phyloP scores from a whole-genome alignment of 2,113 vertebrate species.

The Dascyllus trimaculatus region DNA sequence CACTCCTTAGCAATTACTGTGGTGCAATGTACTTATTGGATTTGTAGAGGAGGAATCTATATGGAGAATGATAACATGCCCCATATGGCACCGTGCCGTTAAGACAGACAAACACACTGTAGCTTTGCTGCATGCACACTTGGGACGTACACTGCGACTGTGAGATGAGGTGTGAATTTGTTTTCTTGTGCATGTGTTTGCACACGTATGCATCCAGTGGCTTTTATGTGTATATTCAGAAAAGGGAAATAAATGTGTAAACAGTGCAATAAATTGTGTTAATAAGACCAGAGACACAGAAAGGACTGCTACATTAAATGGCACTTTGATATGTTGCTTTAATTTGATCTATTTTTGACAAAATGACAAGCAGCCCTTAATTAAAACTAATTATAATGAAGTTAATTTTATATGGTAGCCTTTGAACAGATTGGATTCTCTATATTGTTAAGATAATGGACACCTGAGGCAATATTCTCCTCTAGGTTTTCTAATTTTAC shows the following conservation, averaged over 20 bases:
- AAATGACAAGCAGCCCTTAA: slow-evolving; percentile 5
- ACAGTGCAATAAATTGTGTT: slow-evolving; percentile 44
- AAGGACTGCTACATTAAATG: background rate
- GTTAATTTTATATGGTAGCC: background rate
- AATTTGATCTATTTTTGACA: slow-evolving; percentile 31
- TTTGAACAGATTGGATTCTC: slow-evolving; percentile 5
- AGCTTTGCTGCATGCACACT: slow-evolving; percentile 25
- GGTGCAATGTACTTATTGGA: slow-evolving; percentile 63
- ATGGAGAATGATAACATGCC: slow-evolving; percentile 56
- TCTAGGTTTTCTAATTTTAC: slow-evolving; percentile 10
- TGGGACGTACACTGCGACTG: slow-evolving; percentile 25
- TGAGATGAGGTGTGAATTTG: slow-evolving; percentile 50
- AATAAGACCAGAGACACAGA: slow-evolving; percentile 32
- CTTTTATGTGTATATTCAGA: slow-evolving; percentile 22
- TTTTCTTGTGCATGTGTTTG: slow-evolving; percentile 33
- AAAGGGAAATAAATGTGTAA: slow-evolving; percentile 33
- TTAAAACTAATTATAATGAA: slow-evolving; percentile 17
- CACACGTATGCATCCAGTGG: slow-evolving; percentile 21
- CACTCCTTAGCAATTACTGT: slow-evolving; percentile 77
- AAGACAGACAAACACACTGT: slow-evolving; percentile 29
- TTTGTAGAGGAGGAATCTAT: slow-evolving; percentile 59
- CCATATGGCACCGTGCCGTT: slow-evolving; percentile 37
- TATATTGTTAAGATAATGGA: slow-evolving; percentile 7
- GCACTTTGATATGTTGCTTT: background rate
- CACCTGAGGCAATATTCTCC: slow-evolving; percentile 8